These are phyloP conservation scores for Lepilemur ruficaudatus DNA, from an alignment of 2,797 vertebrate genomes.

Conservation along the genomic window DNA sequence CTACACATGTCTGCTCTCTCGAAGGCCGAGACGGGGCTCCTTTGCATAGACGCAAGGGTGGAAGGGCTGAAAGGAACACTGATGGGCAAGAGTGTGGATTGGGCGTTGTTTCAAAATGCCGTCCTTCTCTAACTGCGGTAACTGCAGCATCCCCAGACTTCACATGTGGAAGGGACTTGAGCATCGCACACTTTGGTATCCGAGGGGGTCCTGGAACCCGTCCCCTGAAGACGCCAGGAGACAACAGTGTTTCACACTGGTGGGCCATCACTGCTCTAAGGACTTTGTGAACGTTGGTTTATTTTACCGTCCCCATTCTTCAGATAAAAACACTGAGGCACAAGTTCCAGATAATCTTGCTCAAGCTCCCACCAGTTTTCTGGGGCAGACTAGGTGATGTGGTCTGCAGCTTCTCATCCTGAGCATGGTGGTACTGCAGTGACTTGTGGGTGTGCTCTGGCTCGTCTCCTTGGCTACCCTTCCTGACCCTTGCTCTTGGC, in stretches of 20 bases:
- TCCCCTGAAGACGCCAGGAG: not conserved
- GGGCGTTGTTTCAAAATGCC: not conserved
- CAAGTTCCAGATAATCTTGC: not conserved
- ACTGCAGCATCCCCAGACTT: not conserved
- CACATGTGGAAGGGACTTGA: not conserved
- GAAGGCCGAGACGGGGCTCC: not conserved
- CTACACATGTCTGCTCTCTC: not conserved
- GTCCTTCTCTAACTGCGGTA: not conserved
- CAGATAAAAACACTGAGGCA: not conserved
- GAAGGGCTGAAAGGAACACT: not conserved
- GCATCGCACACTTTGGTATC: not conserved
- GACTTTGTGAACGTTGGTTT: not conserved
- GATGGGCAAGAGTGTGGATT: not conserved
- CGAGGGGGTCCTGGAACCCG: not conserved
- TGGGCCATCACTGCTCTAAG: not conserved
- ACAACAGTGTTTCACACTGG: not conserved
- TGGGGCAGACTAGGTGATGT: not conserved
- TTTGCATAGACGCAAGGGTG: too few relatives aligned
- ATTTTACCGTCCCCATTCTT: not conserved
- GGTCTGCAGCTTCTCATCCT: not conserved
- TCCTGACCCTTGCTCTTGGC: not conserved
- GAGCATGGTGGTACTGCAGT: not conserved
- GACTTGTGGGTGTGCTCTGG: not conserved
- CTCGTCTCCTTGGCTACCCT: not conserved
- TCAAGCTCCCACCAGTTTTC: not conserved